A percentile compares a stretch with the other conserved stretches of the same genome.
These are phyloP conservation scores for Pitangus sulphuratus DNA, from an alignment of 2,797 vertebrate species.

Conservation along the genomic window DNA sequence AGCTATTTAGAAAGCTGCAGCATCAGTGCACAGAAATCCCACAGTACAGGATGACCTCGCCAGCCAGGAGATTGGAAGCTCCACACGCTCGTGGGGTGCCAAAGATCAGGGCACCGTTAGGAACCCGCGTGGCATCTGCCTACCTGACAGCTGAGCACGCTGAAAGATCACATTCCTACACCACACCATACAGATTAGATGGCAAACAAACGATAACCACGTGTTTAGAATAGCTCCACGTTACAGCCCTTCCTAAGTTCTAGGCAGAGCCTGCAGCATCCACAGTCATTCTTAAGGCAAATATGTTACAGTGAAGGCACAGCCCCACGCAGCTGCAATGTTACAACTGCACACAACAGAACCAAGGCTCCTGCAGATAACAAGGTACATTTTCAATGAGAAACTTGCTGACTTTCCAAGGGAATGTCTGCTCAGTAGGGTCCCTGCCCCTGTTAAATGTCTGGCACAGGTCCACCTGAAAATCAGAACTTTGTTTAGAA, in stretches of 20 bases:
- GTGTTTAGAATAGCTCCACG: not conserved
- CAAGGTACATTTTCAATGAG: not conserved
- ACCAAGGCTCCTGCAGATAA: not conserved
- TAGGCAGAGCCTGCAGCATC: not conserved
- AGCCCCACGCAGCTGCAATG: not conserved
- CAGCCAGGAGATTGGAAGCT: not conserved
- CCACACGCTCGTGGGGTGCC: not conserved
- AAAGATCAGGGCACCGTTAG: not conserved
- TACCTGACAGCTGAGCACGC: not conserved
- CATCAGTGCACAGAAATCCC: not conserved
- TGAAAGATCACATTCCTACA: not conserved
- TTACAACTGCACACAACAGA: not conserved
- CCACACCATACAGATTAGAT: not conserved
- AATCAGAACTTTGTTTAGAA: not conserved
- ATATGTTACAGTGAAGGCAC: not conserved
- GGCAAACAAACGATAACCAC: not conserved
- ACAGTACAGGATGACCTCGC: not conserved
- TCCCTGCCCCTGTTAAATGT: not conserved
- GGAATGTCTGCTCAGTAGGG: not conserved
- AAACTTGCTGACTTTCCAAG: not conserved
- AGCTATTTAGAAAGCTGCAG: conserved; percentile 3
- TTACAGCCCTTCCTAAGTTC: not conserved
- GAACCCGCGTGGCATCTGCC: not conserved
- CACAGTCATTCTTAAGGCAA: not conserved
- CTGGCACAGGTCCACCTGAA: not conserved